These are phyloP conservation scores for Drosophila littoralis DNA, from an alignment of 1,140 invertebrate species.

Conservation along the genomic window DNA sequence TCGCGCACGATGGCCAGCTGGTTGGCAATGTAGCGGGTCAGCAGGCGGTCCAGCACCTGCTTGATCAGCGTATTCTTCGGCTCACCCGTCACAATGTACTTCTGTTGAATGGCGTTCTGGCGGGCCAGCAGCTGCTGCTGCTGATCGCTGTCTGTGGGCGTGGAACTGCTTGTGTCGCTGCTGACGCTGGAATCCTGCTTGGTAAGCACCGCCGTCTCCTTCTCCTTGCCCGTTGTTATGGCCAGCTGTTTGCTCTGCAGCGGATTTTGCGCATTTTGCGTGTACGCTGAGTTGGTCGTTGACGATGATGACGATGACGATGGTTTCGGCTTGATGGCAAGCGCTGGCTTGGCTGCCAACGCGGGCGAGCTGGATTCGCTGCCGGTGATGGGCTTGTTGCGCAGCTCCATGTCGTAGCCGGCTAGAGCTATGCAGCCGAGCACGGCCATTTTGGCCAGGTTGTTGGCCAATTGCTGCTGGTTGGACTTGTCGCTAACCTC, in stretches of 20 bases:
- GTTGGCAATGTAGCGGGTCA: conserved; percentile 95
- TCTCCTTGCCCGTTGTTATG: conserved; percentile 62
- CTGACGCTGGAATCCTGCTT: conserved; percentile 61
- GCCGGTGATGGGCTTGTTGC: conserved; percentile 58
- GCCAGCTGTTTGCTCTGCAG: conserved; percentile 79
- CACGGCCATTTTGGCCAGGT: conserved; percentile 94
- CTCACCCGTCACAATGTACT: conserved; percentile 71
- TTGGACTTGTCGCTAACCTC: conserved; percentile 93
- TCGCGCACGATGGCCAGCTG: conserved; percentile 88
- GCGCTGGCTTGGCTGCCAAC: conserved; percentile 38
- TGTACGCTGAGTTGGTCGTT: conserved; percentile 65
- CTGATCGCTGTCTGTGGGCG: conserved; percentile 58
- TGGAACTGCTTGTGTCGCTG: conserved; percentile 66
- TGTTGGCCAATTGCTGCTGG: conserved; percentile 95
- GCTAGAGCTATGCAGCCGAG: conserved; percentile 93
- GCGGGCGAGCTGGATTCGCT: conserved; percentile 64
- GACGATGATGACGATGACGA: neutral
- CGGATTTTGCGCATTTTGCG: conserved; percentile 81
- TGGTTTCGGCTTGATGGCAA: conserved; percentile 67
- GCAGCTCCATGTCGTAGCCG: conserved; percentile 86
- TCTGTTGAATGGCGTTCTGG: conserved; percentile 61
- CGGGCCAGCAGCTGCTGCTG: conserved; percentile 22
- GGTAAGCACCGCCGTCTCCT: conserved; percentile 43
- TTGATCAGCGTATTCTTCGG: conserved; percentile 78
- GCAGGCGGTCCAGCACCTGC: conserved; percentile 89